A percentile compares a stretch with the other conserved stretches of the same genome.
These are phyloP conservation scores for Terebella lapidaria DNA, from an alignment of 2,888 invertebrate genomes.

Conservation along the genomic window DNA sequence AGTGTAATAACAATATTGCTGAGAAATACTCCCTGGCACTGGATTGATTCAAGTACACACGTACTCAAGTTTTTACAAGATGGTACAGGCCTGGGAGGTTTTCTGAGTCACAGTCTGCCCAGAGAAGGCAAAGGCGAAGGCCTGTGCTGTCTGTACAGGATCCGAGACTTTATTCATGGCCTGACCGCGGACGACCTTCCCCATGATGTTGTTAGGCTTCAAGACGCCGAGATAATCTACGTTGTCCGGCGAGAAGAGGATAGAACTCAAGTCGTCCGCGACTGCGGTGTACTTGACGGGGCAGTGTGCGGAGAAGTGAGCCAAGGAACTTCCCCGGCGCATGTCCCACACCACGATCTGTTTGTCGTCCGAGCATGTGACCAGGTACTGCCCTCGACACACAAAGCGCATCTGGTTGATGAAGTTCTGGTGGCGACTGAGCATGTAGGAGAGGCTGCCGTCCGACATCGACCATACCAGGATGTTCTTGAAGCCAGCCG, in stretches of 20 bases:
- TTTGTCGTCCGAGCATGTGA: conserved; percentile 33
- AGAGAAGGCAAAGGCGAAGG: conserved; percentile 33
- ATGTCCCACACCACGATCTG: conserved; percentile 35
- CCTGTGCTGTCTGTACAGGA: conserved; percentile 27
- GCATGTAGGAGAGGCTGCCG: conserved; percentile 29
- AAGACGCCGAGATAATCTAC: conserved; percentile 29
- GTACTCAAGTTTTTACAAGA: too few species aligned
- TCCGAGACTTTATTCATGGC: conserved; percentile 5
- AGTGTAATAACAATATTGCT: too few species aligned
- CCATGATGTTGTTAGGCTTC: conserved; percentile 29
- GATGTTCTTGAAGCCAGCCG: conserved; percentile 33
- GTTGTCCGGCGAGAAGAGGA: conserved; percentile 31
- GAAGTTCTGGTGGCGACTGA: conserved; percentile 34
- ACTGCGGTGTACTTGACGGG: conserved; percentile 28
- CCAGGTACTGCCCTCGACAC: conserved; percentile 27
- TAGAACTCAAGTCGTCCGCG: conserved; percentile 22
- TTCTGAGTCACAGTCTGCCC: conserved; percentile 22
- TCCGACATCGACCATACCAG: conserved; percentile 33
- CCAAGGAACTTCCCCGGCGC: conserved; percentile 25
- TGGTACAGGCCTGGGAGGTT: conserved; percentile 8
- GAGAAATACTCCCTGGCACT: too few species aligned
- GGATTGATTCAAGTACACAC: too few species aligned
- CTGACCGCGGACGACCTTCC: conserved; percentile 20
- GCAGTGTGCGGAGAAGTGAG: conserved; percentile 30
- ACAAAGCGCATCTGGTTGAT: conserved; percentile 30